These are phyloP conservation scores for Drosophila kanekoi DNA, from an alignment of 2,888 invertebrate species.

Conservation along the genomic window DNA sequence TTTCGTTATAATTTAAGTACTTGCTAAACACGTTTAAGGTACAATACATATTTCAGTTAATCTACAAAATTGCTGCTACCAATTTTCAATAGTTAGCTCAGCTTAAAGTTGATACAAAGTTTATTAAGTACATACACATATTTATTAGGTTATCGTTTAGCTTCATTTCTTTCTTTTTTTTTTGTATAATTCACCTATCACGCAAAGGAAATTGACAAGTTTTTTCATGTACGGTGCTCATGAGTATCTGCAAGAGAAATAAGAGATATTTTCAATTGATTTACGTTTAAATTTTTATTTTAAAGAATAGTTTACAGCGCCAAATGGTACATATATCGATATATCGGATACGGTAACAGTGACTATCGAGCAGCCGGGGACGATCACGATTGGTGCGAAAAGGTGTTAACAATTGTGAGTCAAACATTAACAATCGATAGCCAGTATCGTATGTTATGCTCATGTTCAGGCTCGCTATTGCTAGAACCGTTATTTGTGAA, in stretches of 20 bases:
- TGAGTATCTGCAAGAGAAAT: constrained; percentile 88
- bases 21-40: constrained; percentile 78
- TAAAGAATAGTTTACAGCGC: background rate
- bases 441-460: background rate
- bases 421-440: background rate
- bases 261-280: background rate
- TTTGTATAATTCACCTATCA: constrained; percentile 85
- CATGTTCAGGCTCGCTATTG: too few relatives aligned
- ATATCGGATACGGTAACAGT: constrained; percentile 10
- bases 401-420: background rate
- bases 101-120: constrained; percentile 81
- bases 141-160: constrained; percentile 58
- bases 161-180: constrained; percentile 25
- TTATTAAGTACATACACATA: constrained; percentile 67
- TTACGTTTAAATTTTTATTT: constrained; percentile 4
- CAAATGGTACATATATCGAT: too few relatives aligned
- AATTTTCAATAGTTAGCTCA: constrained; percentile 70
- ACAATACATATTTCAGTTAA: constrained; percentile 78
- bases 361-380: constrained; percentile 11
- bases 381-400: constrained; percentile 1
- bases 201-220: constrained; percentile 85
- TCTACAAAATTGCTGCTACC: constrained; percentile 79
- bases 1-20: constrained; percentile 68
- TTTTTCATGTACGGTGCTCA: constrained; percentile 90
- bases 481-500: too few relatives aligned